phyloP scores from a whole-genome alignment of 2,113 vertebrate genomes.

The Peromyscus californicus region DNA sequence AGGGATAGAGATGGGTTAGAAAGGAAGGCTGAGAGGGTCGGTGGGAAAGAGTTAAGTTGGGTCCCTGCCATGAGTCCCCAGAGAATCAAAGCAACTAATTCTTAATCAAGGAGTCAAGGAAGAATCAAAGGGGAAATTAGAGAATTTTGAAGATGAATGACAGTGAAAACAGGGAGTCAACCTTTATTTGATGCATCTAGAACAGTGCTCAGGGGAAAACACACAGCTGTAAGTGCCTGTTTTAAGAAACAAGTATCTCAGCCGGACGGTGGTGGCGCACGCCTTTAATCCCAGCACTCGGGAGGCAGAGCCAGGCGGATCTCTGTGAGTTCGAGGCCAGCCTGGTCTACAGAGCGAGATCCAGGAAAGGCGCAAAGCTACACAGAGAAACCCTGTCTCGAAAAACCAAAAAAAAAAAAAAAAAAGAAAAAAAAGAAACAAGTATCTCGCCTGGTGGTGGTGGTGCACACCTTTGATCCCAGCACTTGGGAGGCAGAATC shows the following conservation, averaged over 20 bases:
- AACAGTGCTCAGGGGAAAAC: not conserved
- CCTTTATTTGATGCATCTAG: not conserved
- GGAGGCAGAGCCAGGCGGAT: too few species aligned
- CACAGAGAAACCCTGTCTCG: too few species aligned
- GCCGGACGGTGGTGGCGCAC: too few species aligned
- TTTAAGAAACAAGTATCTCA: not conserved
- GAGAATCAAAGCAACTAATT: not conserved
- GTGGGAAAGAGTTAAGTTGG: not conserved
- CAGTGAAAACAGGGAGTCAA: not conserved
- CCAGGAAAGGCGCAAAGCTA: too few species aligned
- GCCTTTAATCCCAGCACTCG: too few species aligned
- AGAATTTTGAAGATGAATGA: conserved; percentile 20
- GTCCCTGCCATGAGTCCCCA: not conserved
- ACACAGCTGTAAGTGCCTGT: not conserved
- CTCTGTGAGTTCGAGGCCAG: too few species aligned
- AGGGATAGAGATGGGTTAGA: not conserved
- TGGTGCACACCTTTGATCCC: too few species aligned
- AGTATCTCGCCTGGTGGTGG: too few species aligned
- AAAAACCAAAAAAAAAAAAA: too few species aligned
- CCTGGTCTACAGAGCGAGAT: too few species aligned
- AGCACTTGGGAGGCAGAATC: too few species aligned
- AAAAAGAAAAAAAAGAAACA: too few species aligned
- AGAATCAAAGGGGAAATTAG: not conserved
- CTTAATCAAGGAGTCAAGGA: not conserved
- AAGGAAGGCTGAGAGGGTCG: not conserved